A percentile compares a stretch with the other conserved stretches of the same genome.
phyloP scores from a whole-genome alignment of 2,113 vertebrate species.

The Notechis scutatus region DNA sequence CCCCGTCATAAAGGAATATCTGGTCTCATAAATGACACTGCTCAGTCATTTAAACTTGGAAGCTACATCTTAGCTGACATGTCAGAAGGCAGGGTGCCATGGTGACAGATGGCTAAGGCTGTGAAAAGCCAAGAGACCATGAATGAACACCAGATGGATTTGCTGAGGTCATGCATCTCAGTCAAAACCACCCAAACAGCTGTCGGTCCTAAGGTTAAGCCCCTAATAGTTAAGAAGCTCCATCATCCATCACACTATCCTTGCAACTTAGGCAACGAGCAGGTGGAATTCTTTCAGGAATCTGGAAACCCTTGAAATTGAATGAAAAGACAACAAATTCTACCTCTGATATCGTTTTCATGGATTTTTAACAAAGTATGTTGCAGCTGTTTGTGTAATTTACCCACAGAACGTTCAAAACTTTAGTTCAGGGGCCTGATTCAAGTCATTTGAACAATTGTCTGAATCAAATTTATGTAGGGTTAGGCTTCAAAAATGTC shows the following conservation, averaged over 20 bases:
- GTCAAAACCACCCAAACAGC: slow-evolving; percentile 50
- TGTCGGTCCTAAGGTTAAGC: slow-evolving; percentile 60
- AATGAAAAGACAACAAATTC: not conserved
- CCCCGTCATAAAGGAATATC: not conserved
- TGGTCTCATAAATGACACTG: not conserved
- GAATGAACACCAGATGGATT: slow-evolving; percentile 58
- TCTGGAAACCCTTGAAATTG: not conserved
- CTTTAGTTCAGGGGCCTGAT: too few relatives aligned
- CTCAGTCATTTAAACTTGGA: slow-evolving; percentile 15
- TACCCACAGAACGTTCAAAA: not conserved
- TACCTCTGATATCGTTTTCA: not conserved
- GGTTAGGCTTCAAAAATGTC: too few relatives aligned
- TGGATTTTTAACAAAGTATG: not conserved
- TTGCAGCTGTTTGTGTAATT: not conserved
- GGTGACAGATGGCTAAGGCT: slow-evolving; percentile 56
- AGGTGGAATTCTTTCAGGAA: not conserved
- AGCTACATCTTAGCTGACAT: slow-evolving; percentile 29
- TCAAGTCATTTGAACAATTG: not conserved
- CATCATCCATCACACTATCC: slow-evolving; percentile 23
- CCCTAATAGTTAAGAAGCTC: slow-evolving; percentile 42
- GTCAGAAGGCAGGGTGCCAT: slow-evolving; percentile 49
- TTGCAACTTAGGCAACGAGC: not conserved
- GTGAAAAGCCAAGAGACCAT: slow-evolving; percentile 55
- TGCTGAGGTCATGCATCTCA: slow-evolving; percentile 46
- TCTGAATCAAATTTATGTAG: too few relatives aligned